Conservation (phyloP, 2,113 vertebrate genomes). For the Psephotus haematonotus region DNA sequence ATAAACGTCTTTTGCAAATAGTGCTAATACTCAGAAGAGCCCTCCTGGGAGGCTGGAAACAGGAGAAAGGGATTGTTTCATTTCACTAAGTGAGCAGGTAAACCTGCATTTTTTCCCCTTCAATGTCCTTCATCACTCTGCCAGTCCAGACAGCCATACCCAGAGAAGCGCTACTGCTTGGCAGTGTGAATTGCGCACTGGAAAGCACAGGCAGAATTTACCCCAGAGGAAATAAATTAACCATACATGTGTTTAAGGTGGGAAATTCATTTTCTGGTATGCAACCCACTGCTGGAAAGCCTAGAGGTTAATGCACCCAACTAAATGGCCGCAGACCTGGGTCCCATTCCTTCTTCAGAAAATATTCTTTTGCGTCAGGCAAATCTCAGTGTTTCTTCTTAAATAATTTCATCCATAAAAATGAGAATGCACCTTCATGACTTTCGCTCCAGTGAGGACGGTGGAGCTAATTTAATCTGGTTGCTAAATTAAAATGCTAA, state of each 20-base stretch:
- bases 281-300: neutral
- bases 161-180: neutral
- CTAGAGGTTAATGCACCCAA: neutral
- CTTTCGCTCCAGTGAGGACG: neutral
- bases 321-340: neutral
- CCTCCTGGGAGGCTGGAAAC: neutral
- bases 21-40: neutral
- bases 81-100: neutral
- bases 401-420: neutral
- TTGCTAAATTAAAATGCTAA: neutral
- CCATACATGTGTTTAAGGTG: neutral
- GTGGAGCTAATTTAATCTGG: neutral
- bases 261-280: neutral
- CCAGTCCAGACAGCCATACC: neutral
- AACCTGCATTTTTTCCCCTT: neutral
- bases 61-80: neutral
- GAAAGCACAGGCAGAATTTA: neutral
- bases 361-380: neutral
- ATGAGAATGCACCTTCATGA: neutral
- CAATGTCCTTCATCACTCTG: neutral
- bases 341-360: neutral
- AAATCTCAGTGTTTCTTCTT: neutral
- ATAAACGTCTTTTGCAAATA: neutral
- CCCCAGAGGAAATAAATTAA: neutral
- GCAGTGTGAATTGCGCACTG: neutral